Evolutionary conservation across 2,888 invertebrate genomes (phyloP).

Genomic region (Eristalis arbustorum): DNA sequence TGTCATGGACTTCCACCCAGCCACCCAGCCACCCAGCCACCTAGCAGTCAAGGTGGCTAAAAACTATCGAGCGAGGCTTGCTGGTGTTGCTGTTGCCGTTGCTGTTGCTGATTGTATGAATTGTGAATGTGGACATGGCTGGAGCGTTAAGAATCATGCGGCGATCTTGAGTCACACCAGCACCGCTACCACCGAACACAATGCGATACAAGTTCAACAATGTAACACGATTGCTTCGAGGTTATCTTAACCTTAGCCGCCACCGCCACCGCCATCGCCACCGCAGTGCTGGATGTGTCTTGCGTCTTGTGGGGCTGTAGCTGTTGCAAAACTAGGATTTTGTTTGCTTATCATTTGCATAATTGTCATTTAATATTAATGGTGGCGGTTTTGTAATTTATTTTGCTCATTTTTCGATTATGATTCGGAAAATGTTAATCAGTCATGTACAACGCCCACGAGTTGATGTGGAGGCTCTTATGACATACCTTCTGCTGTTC

Average conservation of each 20-base stretch:
- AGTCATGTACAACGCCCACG: constrained; percentile 26
- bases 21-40: neutral
- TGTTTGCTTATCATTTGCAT: constrained; percentile 46
- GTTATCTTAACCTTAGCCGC: neutral
- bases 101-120: neutral
- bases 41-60: constrained; percentile 43
- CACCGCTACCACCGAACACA: neutral
- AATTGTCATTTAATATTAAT: constrained; percentile 59
- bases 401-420: neutral
- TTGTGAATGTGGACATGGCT: no score
- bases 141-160: constrained; percentile 5
- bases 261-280: neutral
- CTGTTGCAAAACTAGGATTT: neutral
- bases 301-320: neutral
- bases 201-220: constrained; percentile 38
- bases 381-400: constrained; percentile 8
- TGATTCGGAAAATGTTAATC: constrained; percentile 23
- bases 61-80: neutral
- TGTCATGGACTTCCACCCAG: constrained; percentile 60
- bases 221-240: constrained; percentile 18
- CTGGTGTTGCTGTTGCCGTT: neutral
- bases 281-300: neutral
- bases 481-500: neutral
- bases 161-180: constrained; percentile 29
- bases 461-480: neutral